Conservation (phyloP, 2,797 vertebrate genomes). For the Pelochelys cantorii region DNA sequence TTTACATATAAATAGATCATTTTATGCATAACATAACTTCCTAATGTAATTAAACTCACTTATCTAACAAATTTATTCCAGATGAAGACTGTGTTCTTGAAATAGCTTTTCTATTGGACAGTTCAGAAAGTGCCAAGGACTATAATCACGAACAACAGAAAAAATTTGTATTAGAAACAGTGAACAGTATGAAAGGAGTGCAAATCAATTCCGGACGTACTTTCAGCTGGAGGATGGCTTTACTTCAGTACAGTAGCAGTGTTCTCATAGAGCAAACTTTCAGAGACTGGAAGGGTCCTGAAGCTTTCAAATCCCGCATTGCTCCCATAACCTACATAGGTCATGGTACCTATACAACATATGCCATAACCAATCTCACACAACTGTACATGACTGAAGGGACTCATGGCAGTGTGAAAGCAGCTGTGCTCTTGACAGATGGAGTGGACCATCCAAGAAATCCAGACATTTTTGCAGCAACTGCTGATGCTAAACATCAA, state of each 20-base stretch:
- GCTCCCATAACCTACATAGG: conserved; percentile 88
- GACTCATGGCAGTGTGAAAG: conserved; percentile 81
- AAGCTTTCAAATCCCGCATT: conserved; percentile 87
- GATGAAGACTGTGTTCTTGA: conserved; percentile 91
- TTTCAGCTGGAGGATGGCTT: conserved; percentile 86
- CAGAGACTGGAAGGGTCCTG: conserved; percentile 87
- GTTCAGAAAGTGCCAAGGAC: conserved; percentile 92
- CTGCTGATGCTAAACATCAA: conserved; percentile 91
- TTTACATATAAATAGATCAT: not conserved
- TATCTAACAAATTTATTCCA: conserved; percentile 62
- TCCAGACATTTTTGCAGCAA: conserved; percentile 92
- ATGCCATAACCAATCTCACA: conserved; percentile 94
- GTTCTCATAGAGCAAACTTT: conserved; percentile 90
- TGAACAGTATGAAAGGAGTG: conserved; percentile 85
- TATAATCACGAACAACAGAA: conserved; percentile 91
- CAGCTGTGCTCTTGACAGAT: conserved; percentile 89
- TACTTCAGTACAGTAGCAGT: conserved; percentile 94
- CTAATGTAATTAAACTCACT: conserved; percentile 19
- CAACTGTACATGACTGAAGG: conserved; percentile 90
- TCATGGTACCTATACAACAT: conserved; percentile 93
- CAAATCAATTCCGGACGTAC: conserved; percentile 83
- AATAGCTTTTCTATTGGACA: conserved; percentile 92
- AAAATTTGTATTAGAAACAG: conserved; percentile 85
- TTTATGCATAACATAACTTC: not conserved
- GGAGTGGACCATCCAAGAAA: conserved; percentile 92